These are phyloP conservation scores for Leucoraja ocellata DNA, from an alignment of 2,797 vertebrate genomes.

Conservation along the genomic window DNA sequence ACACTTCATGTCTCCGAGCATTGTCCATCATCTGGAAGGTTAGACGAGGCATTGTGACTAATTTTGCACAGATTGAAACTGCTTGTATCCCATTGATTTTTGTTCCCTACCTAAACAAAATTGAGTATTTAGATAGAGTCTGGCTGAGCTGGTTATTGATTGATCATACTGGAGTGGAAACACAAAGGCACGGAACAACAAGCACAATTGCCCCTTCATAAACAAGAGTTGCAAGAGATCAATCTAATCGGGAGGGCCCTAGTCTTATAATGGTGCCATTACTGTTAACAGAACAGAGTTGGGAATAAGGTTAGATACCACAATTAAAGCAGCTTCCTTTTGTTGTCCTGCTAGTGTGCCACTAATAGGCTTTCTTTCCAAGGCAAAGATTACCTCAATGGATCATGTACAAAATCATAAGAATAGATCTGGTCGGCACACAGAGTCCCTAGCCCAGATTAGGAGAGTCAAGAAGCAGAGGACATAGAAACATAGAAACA, in stretches of 20 bases:
- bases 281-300: neutral
- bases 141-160: constrained; percentile 15
- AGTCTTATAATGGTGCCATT: neutral
- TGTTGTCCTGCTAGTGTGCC: neutral
- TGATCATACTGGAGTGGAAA: constrained; percentile 16
- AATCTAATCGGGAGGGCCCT: neutral
- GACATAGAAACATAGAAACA: too few species aligned
- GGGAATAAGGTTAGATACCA: neutral
- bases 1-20: neutral
- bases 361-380: neutral
- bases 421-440: too few species aligned
- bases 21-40: neutral
- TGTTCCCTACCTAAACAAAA: neutral
- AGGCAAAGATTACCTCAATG: neutral
- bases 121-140: constrained; percentile 12
- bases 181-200: constrained; percentile 6
- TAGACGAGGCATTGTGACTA: neutral
- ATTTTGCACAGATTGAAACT: constrained; percentile 1
- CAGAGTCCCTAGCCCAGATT: too few species aligned
- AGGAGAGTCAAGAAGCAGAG: too few species aligned
- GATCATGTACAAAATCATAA: neutral
- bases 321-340: neutral
- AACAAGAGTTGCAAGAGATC: neutral
- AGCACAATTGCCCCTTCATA: neutral
- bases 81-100: constrained; percentile 29